These are phyloP conservation scores for Neosilurus hyrtlii DNA, from an alignment of 2,797 vertebrate genomes.

Conservation along the genomic window DNA sequence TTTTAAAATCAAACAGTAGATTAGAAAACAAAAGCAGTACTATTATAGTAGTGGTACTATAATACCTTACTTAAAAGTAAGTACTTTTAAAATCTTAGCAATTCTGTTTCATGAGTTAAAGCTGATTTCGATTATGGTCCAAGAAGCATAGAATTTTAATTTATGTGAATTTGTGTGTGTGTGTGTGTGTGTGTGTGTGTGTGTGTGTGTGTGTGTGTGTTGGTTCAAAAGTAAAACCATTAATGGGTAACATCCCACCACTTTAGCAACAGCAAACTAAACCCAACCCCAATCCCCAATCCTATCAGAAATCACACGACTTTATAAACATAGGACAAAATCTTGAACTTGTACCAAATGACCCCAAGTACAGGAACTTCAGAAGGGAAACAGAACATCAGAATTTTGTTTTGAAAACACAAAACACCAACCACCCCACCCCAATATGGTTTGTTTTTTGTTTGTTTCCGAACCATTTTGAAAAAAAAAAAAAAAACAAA, in stretches of 20 bases:
- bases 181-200: no score
- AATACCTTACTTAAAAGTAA: no score
- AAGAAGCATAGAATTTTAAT: constrained; percentile 66
- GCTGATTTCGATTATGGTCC: constrained; percentile 59
- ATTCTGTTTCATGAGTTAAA: constrained; percentile 60
- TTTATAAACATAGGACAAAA: constrained; percentile 8
- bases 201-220: constrained; percentile 36
- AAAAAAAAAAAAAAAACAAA: constrained; percentile 67
- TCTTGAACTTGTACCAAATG: constrained; percentile 42
- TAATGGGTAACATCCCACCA: constrained; percentile 72
- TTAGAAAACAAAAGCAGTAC: constrained; percentile 64
- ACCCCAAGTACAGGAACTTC: constrained; percentile 17
- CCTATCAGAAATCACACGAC: constrained; percentile 57
- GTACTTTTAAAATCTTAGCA: constrained; percentile 47
- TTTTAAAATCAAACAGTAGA: constrained; percentile 66
- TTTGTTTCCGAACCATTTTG: constrained; percentile 55
- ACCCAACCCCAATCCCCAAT: constrained; percentile 24
- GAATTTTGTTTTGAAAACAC: constrained; percentile 37
- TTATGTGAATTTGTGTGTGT: constrained; percentile 18
- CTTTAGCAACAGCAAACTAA: constrained; percentile 66
- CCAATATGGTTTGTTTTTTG: not conserved
- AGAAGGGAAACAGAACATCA: constrained; percentile 18
- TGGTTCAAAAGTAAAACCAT: constrained; percentile 79
- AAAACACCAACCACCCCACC: constrained; percentile 7
- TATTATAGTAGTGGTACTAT: constrained; percentile 57